A percentile compares a stretch with the other conserved stretches of the same genome.
These are phyloP conservation scores for Spermophilus dauricus DNA, from an alignment of 2,113 vertebrate genomes.

Conservation along the genomic window DNA sequence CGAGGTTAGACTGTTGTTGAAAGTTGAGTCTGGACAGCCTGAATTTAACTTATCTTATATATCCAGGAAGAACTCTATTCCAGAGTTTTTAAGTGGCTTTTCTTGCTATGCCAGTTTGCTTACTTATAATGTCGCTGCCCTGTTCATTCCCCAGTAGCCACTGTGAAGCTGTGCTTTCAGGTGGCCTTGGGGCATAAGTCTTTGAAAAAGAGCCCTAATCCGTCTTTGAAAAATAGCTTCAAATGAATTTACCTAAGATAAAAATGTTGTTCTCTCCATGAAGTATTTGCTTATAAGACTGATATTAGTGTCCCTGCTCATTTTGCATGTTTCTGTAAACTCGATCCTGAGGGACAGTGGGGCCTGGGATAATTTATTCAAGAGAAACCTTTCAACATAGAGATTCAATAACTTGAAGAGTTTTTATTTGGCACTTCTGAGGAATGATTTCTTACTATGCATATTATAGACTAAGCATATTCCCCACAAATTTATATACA, in stretches of 20 bases:
- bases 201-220: slow-evolving; percentile 53
- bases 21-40: neutral
- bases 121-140: neutral
- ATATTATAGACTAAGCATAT: neutral
- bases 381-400: neutral
- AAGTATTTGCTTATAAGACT: neutral
- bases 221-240: slow-evolving; percentile 68
- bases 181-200: neutral
- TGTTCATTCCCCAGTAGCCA: neutral
- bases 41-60: slow-evolving; percentile 53
- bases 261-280: slow-evolving; percentile 36
- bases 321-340: neutral
- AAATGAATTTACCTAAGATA: slow-evolving; percentile 14
- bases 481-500: neutral
- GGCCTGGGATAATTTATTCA: neutral
- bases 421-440: neutral
- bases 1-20: neutral
- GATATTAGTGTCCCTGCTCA: neutral
- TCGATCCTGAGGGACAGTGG: neutral
- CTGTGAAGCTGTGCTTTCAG: slow-evolving; percentile 15
- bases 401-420: neutral
- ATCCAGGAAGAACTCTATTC: slow-evolving; percentile 24
- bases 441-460: neutral
- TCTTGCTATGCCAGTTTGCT: neutral
- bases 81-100: slow-evolving; percentile 26